Evolutionary conservation across 2,797 vertebrate species (phyloP), one percentile per base, ranked within the genome.

Genomic region (Anomalospiza imberbis): DNA sequence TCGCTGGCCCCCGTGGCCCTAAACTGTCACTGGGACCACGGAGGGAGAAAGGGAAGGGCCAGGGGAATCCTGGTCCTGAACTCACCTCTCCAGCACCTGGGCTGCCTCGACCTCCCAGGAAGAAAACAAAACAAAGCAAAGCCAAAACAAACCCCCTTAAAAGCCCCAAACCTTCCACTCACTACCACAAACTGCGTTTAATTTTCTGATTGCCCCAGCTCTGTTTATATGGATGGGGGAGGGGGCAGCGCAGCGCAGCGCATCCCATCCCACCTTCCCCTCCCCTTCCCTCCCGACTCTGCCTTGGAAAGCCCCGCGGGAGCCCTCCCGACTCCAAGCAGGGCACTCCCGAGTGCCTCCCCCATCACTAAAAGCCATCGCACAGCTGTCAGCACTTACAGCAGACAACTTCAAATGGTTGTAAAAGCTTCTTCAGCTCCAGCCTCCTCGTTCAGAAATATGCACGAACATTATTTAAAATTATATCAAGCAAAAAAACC

Each of bases 1-100:
- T 26, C 0, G 0, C 34, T 20, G 10, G 26, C 7, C 7, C 2
- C n/a, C 0, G 0, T 4, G 0, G 0, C 8, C 38, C 44, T 10
- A 19, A 61, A 62, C 13, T 36, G 31, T 40, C 62, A 34, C 5
- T 0, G 0, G 5, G n/a, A 16, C 45, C 5, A 2, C 4, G 0
- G 17, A 32, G 24, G 28, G 5, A 28, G 19, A 36, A 40, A 18
- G 16, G 13, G 11, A 6, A 13, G 10, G 9, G 17, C 8, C 0
- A 0, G 5, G 10, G 12, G 2, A 21, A 67, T 58, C 28, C 31
- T 15, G 10, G 8, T 36, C 42, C 44, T 17, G 28, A 79, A 20
- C 34, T 63, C 34, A 45, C 20, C 60, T 21, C 29, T 34, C n/a
- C n/a, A n/a, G n/a, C n/a, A n/a, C n/a, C n/a, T n/a, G n/a, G n/a